A percentile compares a stretch with the other conserved stretches of the same genome.
These are phyloP conservation scores for Scaptomyza montana DNA, from an alignment of 1,140 invertebrate species.

Conservation along the genomic window DNA sequence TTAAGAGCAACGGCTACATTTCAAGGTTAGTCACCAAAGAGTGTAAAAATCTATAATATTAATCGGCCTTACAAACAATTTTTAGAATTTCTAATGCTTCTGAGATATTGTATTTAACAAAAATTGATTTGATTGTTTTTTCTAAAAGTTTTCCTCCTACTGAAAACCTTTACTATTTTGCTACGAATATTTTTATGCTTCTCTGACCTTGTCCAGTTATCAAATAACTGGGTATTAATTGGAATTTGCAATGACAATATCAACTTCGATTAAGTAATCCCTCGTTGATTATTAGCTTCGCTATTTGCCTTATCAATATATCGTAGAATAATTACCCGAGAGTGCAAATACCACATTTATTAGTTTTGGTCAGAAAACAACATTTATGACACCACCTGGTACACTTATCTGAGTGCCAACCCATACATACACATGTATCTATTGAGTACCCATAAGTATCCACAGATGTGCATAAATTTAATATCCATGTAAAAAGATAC, in stretches of 20 bases:
- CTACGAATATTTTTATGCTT: not conserved
- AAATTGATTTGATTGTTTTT: no score
- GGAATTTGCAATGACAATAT: not conserved
- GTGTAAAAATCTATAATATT: no score
- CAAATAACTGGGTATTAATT: not conserved
- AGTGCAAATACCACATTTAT: not conserved
- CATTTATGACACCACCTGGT: slow-evolving; percentile 57
- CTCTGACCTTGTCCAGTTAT: not conserved
- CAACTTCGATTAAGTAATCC: slow-evolving; percentile 10
- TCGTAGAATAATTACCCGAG: slow-evolving; percentile 17
- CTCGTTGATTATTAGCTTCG: slow-evolving; percentile 21
- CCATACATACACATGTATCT: slow-evolving; percentile 6
- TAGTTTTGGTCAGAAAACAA: not conserved
- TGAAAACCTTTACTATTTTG: no score
- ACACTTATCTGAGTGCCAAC: slow-evolving; percentile 42
- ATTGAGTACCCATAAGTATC: slow-evolving; percentile 2
- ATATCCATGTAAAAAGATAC: slow-evolving; percentile 41
- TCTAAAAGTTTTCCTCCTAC: no score
- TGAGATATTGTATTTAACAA: no score
- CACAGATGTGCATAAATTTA: slow-evolving; percentile 50
- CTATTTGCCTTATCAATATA: slow-evolving; percentile 23
- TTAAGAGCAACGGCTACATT: no score
- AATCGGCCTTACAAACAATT: no score
- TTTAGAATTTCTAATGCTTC: no score
- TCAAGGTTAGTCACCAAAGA: no score